Conservation (phyloP, 2,888 invertebrate genomes). For the Timandra comae region DNA sequence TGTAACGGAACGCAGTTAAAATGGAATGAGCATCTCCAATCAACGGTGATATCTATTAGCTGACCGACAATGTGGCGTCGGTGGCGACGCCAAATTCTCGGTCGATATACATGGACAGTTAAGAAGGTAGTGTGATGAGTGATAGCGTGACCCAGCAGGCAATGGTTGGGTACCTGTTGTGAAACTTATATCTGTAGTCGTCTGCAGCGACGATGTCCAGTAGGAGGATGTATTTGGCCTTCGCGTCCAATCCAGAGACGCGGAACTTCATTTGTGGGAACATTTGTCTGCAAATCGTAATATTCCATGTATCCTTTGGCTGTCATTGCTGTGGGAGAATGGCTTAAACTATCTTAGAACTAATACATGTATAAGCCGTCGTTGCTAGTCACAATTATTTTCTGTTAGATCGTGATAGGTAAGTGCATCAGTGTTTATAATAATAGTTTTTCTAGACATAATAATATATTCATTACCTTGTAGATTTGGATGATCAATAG, state of each 20-base stretch:
- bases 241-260: conserved; percentile 97
- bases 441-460: too few relatives aligned
- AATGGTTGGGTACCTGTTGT: conserved; percentile 95
- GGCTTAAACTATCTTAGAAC: conserved; percentile 1
- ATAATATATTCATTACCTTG: too few relatives aligned
- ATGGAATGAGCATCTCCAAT: conserved; percentile 57
- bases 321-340: too few relatives aligned
- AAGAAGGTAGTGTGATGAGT: conserved; percentile 26
- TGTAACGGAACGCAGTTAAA: conserved; percentile 48
- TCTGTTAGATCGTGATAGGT: too few relatives aligned
- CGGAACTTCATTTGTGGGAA: conserved; percentile 99
- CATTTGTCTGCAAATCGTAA: conserved; percentile 96
- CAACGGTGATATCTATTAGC: conserved; percentile 51
- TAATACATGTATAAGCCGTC: neutral
- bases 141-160: too few relatives aligned
- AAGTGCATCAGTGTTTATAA: too few relatives aligned
- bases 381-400: conserved; percentile 11
- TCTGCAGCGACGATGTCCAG: conserved; percentile 99
- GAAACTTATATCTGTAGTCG: conserved; percentile 98
- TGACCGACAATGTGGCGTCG: conserved; percentile 19
- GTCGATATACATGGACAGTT: conserved; percentile 33
- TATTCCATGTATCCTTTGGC: too few relatives aligned
- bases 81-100: conserved; percentile 22
- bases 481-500: too few relatives aligned
- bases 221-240: conserved; percentile 98